phyloP scores from a whole-genome alignment of 92 coral and sea anemone species.

The Bergia puertoricense region DNA sequence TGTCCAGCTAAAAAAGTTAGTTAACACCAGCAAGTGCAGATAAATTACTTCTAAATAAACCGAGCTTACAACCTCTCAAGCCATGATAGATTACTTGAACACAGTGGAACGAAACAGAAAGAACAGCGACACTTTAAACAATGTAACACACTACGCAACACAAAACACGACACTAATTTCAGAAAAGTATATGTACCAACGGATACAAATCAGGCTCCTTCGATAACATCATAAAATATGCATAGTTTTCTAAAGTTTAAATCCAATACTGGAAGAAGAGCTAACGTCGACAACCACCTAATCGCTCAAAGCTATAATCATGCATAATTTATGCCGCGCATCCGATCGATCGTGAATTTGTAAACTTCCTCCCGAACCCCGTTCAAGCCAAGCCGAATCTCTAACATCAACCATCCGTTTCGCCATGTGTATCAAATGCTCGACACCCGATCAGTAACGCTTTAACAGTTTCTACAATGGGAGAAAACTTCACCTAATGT shows the following conservation, averaged over 20 bases:
- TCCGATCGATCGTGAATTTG: slow-evolving; percentile 25
- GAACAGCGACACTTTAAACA: not conserved
- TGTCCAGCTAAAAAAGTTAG: not conserved
- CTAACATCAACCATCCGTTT: slow-evolving; percentile 40
- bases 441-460: not conserved
- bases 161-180: not conserved
- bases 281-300: slow-evolving; percentile 11
- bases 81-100: not conserved
- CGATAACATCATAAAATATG: slow-evolving; percentile 43
- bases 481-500: not conserved
- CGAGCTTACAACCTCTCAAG: not conserved
- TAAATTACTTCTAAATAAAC: too few relatives aligned
- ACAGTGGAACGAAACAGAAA: not conserved
- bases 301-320: slow-evolving; percentile 7
- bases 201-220: not conserved
- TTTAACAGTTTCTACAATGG: not conserved
- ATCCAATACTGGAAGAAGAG: not conserved
- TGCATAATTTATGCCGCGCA: slow-evolving; percentile 42
- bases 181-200: not conserved
- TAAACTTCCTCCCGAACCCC: slow-evolving; percentile 6
- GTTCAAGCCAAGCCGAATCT: not conserved
- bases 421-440: not conserved
- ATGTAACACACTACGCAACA: not conserved
- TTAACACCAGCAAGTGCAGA: not conserved
- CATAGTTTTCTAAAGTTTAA: not conserved